These are phyloP conservation scores for Tenthredo scrophulariae DNA, from an alignment of 2,888 invertebrate species.

Conservation along the genomic window DNA sequence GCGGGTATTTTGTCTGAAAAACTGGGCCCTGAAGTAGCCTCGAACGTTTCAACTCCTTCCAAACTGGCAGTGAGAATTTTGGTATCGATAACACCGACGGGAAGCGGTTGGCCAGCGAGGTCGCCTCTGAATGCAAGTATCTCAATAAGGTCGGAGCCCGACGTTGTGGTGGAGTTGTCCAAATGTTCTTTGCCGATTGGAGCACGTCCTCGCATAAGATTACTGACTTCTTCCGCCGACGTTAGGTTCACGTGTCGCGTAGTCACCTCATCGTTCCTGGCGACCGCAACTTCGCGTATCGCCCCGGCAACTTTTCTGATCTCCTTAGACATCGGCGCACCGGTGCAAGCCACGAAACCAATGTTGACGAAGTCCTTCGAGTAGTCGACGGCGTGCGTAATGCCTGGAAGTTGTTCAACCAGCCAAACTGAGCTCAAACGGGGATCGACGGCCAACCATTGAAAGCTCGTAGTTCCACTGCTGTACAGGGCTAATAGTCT, in stretches of 20 bases:
- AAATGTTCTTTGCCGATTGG: neutral
- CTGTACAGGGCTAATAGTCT: conserved; percentile 84
- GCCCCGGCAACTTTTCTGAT: conserved; percentile 76
- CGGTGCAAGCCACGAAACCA: conserved; percentile 88
- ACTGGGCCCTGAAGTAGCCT: conserved; percentile 75
- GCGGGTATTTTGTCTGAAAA: conserved; percentile 78
- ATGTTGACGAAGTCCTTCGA: conserved; percentile 83
- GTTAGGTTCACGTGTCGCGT: conserved; percentile 79
- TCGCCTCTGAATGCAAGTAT: conserved; percentile 71
- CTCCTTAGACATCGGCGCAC: conserved; percentile 81
- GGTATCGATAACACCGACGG: conserved; percentile 81
- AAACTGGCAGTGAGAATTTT: conserved; percentile 79
- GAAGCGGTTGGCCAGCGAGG: conserved; percentile 71
- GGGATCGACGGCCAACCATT: conserved; percentile 91
- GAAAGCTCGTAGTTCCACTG: conserved; percentile 91
- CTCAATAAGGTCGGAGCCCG: neutral
- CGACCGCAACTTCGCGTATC: neutral
- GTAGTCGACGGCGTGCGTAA: conserved; percentile 84
- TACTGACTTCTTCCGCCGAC: conserved; percentile 80
- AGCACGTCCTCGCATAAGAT: conserved; percentile 79
- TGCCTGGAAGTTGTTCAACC: conserved; percentile 88
- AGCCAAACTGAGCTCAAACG: conserved; percentile 82
- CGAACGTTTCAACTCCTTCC: conserved; percentile 69
- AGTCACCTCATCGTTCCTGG: conserved; percentile 54
- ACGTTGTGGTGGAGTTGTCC: neutral